Base-by-base conservation (phyloP, 1,140 invertebrate species). In the Pinna nobilis region DNA sequence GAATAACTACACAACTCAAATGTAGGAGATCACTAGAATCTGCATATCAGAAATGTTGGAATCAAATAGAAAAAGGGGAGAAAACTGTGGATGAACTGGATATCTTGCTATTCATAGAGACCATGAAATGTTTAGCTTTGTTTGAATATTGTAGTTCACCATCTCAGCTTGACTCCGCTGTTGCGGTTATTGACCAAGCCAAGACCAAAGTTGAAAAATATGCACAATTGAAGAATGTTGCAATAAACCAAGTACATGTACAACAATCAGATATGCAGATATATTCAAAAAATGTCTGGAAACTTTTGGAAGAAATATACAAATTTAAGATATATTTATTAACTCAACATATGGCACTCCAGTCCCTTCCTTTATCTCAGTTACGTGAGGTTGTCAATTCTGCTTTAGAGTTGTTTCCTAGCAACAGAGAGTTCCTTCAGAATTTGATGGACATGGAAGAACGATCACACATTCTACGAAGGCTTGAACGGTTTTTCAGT, bases 71-170 rank as follows among this genome's bases (percentile, higher is more conserved):
- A n/a, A n/a, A n/a, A 55, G 6, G 13, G 49, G 20, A 28, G 41
- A 67, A 23, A 57, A 39, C 55, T 49, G 15, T 41, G 28, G 49
- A 35, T n/a, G n/a, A n/a, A n/a, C 15, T 30, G 25, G 39, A 65
- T 25, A n/a, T 49, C 25, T n/a, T 47, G 9, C 32, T 44, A 3
- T n/a, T 59, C 23, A 23, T 53, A 23, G 61, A 59, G 7, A 47
- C 28, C 28, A 35, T 55, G 7, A 55, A 49, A 30, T 88, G 88
- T 76, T 84, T 78, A 76, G 78, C 84, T 3, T 69, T 87, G 35
- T 89, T 88, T 77, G 80, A 87, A 37, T 88, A 86, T 67, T 82
- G 86, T 71, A 74, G 77, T 53, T 70, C 63, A 44, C 80, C 20
- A 55, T 33, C 65, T 63, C 30, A 80, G 49, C n/a, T 86, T 50